These are phyloP conservation scores for Drosophila auraria DNA, from an alignment of 1,140 invertebrate genomes.

Conservation along the genomic window DNA sequence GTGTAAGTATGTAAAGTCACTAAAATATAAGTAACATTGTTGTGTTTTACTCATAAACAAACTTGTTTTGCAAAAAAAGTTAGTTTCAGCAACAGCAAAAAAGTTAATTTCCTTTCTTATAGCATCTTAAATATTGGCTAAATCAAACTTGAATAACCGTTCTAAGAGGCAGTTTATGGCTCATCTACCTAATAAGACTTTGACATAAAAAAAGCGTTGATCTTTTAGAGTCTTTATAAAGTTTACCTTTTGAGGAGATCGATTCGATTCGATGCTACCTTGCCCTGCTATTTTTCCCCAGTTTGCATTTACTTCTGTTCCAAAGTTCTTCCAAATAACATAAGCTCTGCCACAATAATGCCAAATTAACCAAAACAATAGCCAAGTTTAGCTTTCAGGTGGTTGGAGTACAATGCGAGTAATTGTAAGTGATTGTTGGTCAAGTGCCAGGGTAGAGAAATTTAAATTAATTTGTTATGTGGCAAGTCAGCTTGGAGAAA, in stretches of 20 bases:
- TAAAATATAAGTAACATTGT: background rate
- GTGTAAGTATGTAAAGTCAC: background rate
- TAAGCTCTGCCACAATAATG: background rate
- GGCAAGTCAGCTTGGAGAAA: background rate
- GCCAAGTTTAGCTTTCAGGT: background rate
- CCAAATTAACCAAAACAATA: background rate
- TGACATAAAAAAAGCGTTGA: background rate
- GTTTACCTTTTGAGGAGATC: background rate
- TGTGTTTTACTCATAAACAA: background rate
- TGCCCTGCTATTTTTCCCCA: background rate
- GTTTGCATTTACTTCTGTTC: background rate
- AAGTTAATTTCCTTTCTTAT: too few relatives aligned
- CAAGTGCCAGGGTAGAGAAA: background rate
- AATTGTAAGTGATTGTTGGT: background rate
- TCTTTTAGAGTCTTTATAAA: background rate
- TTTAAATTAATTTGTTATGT: background rate
- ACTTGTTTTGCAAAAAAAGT: too few relatives aligned
- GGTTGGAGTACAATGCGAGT: background rate
- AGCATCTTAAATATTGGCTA: too few relatives aligned
- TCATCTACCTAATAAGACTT: background rate
- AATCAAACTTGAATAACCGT: background rate
- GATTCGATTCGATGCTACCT: background rate
- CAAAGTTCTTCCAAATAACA: background rate
- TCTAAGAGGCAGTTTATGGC: background rate
- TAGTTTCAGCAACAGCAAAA: too few relatives aligned